Evolutionary conservation across 2,888 invertebrate species (phyloP), one percentile per base, ranked within the genome.

Genomic region (Thymelicus lineola): DNA sequence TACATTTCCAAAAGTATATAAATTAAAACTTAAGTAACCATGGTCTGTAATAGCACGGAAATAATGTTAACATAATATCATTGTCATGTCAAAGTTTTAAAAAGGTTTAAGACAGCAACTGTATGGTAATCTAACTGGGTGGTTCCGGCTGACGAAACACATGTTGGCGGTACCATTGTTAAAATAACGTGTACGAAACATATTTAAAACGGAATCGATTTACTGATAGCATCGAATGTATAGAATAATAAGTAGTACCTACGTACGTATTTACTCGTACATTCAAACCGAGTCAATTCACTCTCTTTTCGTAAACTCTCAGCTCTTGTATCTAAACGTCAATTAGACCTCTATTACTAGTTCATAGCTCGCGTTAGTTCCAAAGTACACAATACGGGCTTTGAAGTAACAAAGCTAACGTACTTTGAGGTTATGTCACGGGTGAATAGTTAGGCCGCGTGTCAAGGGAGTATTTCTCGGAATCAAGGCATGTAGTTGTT

Each of bases 31-130:
- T 42, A 42, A 42, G 42, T 42, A 28, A 28, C 12, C 42, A 82
- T 77, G 81, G 83, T 85, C 84, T 87, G 88, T 87, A 87, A 82
- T 83, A 75, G 81, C 79, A 87, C 90, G 89, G 89, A 90, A 80
- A 82, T 81, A 84, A 86, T 86, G 89, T 90, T 90, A 89, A 90
- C 90, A 10, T 42, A 42, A 86, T 86, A 84, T 90, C 88, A 88
- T 88, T 89, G 90, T 91, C 86, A 86, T 89, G 90, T 91, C 88
- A 88, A 86, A 88, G 82, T 83, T 85, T 86, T 83, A 85, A 89
- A 88, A 88, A 85, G 81, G 83, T 82, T 84, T 86, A 82, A 76
- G 80, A 71, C 82, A 79, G 85, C 86, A 87, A 88, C 87, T 85
- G 85, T 90, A 90, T 91, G 90, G 80, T 88, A 91, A 91, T 90